Percentiles rank a stretch among this genome's conserved stretches.
Conservation (phyloP, 2,113 vertebrate genomes). For the Xenopus borealis region DNA sequence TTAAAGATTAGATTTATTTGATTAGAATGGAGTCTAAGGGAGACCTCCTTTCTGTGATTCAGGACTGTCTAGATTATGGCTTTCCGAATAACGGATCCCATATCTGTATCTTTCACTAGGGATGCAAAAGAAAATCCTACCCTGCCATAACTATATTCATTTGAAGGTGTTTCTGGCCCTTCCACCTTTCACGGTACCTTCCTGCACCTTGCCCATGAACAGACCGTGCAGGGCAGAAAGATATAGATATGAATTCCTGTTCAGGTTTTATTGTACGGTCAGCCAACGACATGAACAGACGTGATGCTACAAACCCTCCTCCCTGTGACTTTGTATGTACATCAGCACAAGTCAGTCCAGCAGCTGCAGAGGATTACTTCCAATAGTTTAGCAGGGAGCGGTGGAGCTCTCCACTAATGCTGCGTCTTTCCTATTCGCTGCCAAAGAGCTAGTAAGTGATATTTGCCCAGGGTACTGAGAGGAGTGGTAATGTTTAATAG, state of each 20-base stretch:
- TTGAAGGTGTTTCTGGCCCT: background rate
- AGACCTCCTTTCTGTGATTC: too few relatives aligned
- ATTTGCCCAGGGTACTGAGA: conserved; percentile 54
- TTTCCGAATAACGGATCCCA: too few relatives aligned
- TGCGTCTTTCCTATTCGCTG: conserved; percentile 57
- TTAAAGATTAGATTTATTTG: too few relatives aligned
- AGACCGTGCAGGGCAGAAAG: conserved; percentile 1
- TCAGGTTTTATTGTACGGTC: background rate
- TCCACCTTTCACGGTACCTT: background rate
- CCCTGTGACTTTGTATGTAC: conserved; percentile 59
- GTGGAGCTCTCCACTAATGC: conserved; percentile 50
- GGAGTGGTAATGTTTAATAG: conserved; percentile 61
- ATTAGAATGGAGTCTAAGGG: too few relatives aligned
- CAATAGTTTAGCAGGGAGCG: conserved; percentile 65
- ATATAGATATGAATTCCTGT: background rate
- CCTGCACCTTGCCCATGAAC: background rate
- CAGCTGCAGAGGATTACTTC: conserved; percentile 71
- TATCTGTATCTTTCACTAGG: too few relatives aligned
- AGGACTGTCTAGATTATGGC: too few relatives aligned
- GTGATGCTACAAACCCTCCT: conserved; percentile 55
- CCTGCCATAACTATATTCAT: too few relatives aligned
- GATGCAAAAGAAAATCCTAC: too few relatives aligned
- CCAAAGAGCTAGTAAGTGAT: conserved; percentile 58
- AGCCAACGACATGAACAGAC: conserved; percentile 48
- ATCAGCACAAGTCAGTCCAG: conserved; percentile 63